Evolutionary conservation across 2,113 vertebrate genomes (phyloP), one percentile per base, ranked within the genome.

Genomic region (Ptilorrhoa leucosticta): DNA sequence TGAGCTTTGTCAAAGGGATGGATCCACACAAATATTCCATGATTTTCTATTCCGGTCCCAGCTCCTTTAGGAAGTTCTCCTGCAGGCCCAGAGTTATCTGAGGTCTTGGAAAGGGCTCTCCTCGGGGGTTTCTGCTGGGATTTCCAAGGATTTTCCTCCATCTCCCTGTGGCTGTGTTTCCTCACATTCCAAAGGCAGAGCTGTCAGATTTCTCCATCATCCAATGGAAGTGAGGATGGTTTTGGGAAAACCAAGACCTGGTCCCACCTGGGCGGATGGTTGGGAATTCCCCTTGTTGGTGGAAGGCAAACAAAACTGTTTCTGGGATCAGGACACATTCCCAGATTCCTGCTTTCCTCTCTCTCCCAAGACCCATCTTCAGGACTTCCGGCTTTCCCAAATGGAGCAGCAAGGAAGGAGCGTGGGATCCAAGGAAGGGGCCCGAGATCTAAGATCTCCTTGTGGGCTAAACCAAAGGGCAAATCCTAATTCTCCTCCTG

Each of bases 121-220:
- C 58, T 18, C 39, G 82, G n/a, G 7, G 12, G 2, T 23, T 64
- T 10, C 50, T n/a, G n/a, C 40, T 0, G 0, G 23, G 2, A 56
- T 65, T 75, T 35, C 60, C 13, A 9, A 65, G 24, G 70, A 48
- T 85, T 75, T 64, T 39, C 42, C 5, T 47, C n/a, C 69, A 8
- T 15, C 5, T 54, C 2, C 40, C 26, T 4, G 0, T 19, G 48
- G 5, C 2, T 28, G 7, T 6, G 10, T 13, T 64, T 27, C 69
- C n/a, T 39, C 48, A 13, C 4, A 8, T 39, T 63, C 57, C 57
- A 31, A 18, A 54, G 39, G 47, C 47, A 14, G 14, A 53, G 4
- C 47, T 3, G 4, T 17, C 0, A 1, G 39, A 9, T 53, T 83
- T 83, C 33, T 72, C 39, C 14, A 0, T 37, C 33, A 18, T 27